Base-by-base conservation (phyloP, 2,888 invertebrate genomes). In the Thymelicus sylvestris region DNA sequence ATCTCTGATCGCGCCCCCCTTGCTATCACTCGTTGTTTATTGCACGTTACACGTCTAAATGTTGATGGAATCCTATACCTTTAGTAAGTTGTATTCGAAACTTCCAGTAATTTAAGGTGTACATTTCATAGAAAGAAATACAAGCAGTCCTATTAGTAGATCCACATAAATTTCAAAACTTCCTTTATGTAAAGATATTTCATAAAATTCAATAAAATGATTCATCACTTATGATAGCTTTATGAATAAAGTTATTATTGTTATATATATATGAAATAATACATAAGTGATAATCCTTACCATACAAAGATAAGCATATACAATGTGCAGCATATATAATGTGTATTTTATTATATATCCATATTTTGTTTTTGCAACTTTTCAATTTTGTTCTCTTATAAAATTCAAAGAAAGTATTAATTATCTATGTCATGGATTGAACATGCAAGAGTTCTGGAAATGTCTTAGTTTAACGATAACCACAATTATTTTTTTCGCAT, bases 51-150 rank as follows among this genome's bases (percentile, higher is more conserved):
- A 73, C 75, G 67, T 77, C 77, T 77, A 76, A 74, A 73, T 78
- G 71, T 79, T 74, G 71, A 75, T 74, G 80, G 79, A 74, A 77
- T 74, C 69, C 75, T 74, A 41, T 77, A 55, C 67, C 78, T 83
- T 88, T 91, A 86, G 90, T 91, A 91, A 91, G 90, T 90, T 86
- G 63, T 79, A 81, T 80, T 80, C 77, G 81, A 82, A 80, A 83
- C 83, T 83, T 71, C 31, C 47, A 41, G 55, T 70, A 47, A 57
- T 57, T 65, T 65, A 70, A 70, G 65, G 50, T 65, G 60, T 50
- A 19, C 50, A 41, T 39, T 50, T 52, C 48, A n/a, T 31, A 47
- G 24, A 60, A 7, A 59, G 15, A 60, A 60, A 39, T 66, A 47
- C 15, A 0, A n/a, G 12, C 57, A 52, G 52, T 52, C 24, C 24